These are phyloP conservation scores for Oenanthe oenanthe DNA, from an alignment of 2,113 vertebrate species.

Conservation along the genomic window DNA sequence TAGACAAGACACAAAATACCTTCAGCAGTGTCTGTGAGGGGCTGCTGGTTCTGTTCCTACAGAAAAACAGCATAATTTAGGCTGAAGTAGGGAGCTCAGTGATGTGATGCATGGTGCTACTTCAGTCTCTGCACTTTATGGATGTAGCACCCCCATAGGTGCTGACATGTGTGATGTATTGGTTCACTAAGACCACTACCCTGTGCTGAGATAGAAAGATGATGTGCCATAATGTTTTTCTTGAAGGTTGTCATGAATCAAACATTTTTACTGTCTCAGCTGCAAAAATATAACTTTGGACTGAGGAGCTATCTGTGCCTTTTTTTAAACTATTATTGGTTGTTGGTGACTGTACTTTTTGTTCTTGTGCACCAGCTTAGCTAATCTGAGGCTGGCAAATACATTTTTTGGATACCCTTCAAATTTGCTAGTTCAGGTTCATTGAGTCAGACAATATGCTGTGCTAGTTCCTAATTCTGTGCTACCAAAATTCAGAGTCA, in stretches of 20 bases:
- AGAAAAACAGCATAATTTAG: neutral
- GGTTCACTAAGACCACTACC: neutral
- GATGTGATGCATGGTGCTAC: neutral
- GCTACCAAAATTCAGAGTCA: neutral
- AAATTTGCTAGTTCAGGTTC: slow-evolving; percentile 27
- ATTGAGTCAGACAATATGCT: slow-evolving; percentile 10
- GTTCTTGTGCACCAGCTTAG: slow-evolving; percentile 5
- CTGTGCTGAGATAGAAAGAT: neutral
- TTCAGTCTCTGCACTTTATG: neutral
- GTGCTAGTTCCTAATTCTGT: slow-evolving; percentile 18
- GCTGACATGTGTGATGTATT: neutral
- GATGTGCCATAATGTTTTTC: neutral
- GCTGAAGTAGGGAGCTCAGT: neutral
- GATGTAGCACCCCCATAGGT: neutral
- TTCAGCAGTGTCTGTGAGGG: neutral
- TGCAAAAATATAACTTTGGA: neutral
- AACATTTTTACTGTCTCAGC: neutral
- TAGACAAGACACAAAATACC: neutral
- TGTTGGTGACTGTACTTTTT: slow-evolving; percentile 15
- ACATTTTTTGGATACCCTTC: slow-evolving; percentile 32
- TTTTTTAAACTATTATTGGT: neutral
- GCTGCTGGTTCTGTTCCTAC: neutral
- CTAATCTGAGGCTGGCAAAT: slow-evolving; percentile 34
- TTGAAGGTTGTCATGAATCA: neutral
- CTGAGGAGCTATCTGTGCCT: neutral